Conservation (phyloP, 2,888 invertebrate genomes). For the Epinotia nisella region DNA sequence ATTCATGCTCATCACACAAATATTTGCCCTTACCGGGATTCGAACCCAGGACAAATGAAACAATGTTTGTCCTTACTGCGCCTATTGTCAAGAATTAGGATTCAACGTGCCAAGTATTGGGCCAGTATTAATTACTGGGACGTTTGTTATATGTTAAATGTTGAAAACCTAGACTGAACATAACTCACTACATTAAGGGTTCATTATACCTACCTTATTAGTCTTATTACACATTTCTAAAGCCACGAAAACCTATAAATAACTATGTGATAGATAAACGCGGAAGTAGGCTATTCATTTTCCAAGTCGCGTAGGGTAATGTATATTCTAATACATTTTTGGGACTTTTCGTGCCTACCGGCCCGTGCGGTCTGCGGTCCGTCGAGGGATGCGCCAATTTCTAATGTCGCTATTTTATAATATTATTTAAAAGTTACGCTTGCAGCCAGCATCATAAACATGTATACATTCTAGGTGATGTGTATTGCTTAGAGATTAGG, state of each 20-base stretch:
- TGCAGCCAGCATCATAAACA: no score
- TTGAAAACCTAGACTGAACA: not conserved
- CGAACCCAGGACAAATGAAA: no score
- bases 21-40: no score
- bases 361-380: slow-evolving; percentile 81
- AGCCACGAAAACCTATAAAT: slow-evolving; percentile 49
- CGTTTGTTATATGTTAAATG: not conserved
- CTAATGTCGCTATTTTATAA: slow-evolving; percentile 14
- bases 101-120: no score
- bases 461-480: no score
- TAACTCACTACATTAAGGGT: not conserved
- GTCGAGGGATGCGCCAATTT: slow-evolving; percentile 54
- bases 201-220: not conserved
- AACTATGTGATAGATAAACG: slow-evolving; percentile 53
- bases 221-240: slow-evolving; percentile 50
- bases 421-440: not conserved
- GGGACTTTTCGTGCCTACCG: slow-evolving; percentile 83
- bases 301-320: slow-evolving; percentile 81
- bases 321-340: slow-evolving; percentile 85
- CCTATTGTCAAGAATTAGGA: no score
- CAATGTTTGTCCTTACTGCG: no score
- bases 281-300: slow-evolving; percentile 75
- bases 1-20: no score
- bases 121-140: no score
- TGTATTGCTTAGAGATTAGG: no score